Evolutionary conservation across 2,113 vertebrate genomes (phyloP).

Genomic region (Pterocles orientalis): DNA sequence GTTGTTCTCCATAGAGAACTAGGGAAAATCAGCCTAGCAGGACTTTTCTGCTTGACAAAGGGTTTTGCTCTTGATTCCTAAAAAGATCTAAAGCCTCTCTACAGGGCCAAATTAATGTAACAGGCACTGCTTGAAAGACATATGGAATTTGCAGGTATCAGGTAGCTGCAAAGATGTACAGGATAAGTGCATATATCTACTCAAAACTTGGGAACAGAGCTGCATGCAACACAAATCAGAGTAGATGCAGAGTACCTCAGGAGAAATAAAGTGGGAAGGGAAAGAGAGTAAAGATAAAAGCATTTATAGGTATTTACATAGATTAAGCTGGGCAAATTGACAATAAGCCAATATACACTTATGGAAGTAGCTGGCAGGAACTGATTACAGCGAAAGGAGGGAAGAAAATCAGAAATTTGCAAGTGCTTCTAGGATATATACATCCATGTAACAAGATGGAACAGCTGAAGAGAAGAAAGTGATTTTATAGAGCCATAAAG

Average conservation of each 20-base stretch:
- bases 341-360: neutral
- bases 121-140: neutral
- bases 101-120: neutral
- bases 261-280: neutral
- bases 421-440: neutral
- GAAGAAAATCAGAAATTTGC: neutral
- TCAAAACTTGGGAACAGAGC: neutral
- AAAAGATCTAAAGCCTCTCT: neutral
- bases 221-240: neutral
- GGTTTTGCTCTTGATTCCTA: neutral
- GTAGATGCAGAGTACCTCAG: neutral
- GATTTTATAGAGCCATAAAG: neutral
- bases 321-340: constrained; percentile 27
- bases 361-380: neutral
- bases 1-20: neutral
- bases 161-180: neutral
- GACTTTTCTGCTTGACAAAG: neutral
- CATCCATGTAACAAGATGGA: neutral
- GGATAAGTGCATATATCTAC: neutral
- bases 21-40: neutral
- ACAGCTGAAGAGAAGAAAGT: neutral
- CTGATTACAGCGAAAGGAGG: constrained; percentile 9
- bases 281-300: neutral
- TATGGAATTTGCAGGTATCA: neutral
- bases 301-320: constrained; percentile 34